phyloP scores from a whole-genome alignment of 1,140 invertebrate species.

The Proales similis region DNA sequence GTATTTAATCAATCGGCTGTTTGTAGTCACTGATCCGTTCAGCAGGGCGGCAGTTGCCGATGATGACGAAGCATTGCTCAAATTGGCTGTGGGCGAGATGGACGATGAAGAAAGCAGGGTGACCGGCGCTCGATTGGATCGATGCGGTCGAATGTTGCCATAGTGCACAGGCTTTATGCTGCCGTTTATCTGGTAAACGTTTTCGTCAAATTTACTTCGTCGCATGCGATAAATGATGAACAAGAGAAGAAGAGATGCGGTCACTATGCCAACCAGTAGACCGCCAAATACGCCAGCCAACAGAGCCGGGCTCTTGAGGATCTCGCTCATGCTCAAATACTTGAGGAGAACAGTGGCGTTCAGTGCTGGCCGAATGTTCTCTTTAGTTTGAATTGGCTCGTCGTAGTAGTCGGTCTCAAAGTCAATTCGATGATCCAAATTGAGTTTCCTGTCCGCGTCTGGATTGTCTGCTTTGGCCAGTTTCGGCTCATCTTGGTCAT shows the following conservation, averaged over 20 bases:
- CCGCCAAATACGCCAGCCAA: slow-evolving; percentile 26
- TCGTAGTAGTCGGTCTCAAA: no score
- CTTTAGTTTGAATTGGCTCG: neutral
- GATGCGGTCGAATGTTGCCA: neutral
- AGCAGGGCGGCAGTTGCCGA: slow-evolving; percentile 19
- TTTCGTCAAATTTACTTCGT: slow-evolving; percentile 6
- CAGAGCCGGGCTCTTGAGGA: slow-evolving; percentile 20
- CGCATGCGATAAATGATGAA: slow-evolving; percentile 32
- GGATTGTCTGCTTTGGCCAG: no score
- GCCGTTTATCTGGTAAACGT: neutral
- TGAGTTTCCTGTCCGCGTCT: no score
- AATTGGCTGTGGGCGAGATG: slow-evolving; percentile 15
- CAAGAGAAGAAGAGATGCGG: neutral
- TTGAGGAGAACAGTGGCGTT: neutral
- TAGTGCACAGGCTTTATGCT: neutral
- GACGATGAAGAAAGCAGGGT: slow-evolving; percentile 28
- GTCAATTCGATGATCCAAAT: no score
- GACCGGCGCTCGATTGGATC: slow-evolving; percentile 6
- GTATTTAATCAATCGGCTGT: slow-evolving; percentile 24
- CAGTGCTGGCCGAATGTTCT: neutral
- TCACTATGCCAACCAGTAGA: slow-evolving; percentile 13
- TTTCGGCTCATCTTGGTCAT: no score
- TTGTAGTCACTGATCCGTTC: slow-evolving; percentile 6
- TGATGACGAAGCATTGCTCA: slow-evolving; percentile 5
- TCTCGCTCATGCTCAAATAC: slow-evolving; percentile 7